Conservation (phyloP, 2,888 invertebrate genomes). For the Campoplex nolae region DNA sequence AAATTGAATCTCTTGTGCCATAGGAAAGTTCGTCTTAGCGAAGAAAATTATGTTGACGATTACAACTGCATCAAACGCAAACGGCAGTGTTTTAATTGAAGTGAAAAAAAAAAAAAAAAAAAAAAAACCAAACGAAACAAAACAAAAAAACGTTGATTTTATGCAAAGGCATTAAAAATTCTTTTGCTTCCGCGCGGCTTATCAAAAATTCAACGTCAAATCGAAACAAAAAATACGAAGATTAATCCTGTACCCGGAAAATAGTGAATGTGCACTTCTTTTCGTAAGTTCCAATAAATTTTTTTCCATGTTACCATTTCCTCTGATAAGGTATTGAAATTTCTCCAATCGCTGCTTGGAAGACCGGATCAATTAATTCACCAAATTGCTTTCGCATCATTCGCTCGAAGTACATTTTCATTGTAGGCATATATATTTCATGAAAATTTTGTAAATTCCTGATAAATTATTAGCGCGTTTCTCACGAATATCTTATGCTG, state of each 20-base stretch:
- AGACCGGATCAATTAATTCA: neutral
- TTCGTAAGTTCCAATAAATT: neutral
- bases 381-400: neutral
- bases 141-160: neutral
- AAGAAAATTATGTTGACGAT: neutral
- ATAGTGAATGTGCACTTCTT: neutral
- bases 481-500: conserved; percentile 58
- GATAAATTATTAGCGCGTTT: conserved; percentile 29
- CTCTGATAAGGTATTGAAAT: neutral
- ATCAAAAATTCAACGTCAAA: too few relatives aligned
- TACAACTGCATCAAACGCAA: neutral
- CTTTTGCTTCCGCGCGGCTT: too few relatives aligned
- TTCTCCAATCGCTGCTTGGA: neutral
- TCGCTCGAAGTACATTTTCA: neutral
- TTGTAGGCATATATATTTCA: neutral
- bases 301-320: neutral
- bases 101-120: neutral
- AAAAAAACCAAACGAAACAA: too few relatives aligned
- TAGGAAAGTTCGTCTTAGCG: neutral
- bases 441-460: neutral
- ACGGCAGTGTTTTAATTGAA: neutral
- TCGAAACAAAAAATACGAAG: too few relatives aligned
- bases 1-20: neutral
- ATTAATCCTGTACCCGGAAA: neutral
- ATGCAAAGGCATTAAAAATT: neutral